Conservation (phyloP, 1,140 invertebrate species). For the Pygmarrhopalites habei region DNA sequence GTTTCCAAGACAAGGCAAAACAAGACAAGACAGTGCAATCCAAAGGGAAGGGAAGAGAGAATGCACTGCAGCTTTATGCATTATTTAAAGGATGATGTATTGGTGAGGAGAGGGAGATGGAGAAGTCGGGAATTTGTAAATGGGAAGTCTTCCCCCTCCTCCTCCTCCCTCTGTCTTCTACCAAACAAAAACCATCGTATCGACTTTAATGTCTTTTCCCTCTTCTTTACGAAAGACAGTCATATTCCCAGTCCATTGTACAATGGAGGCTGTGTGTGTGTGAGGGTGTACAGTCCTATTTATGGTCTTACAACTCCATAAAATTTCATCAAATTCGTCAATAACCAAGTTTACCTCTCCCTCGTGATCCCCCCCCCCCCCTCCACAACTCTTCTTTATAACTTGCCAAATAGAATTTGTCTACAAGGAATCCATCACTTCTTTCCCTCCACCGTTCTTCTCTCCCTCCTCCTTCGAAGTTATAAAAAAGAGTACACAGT, state of each 20-base stretch:
- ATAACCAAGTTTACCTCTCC: conserved; percentile 31
- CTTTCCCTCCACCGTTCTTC: background rate
- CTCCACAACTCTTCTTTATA: conserved; percentile 24
- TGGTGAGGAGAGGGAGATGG: conserved; percentile 21
- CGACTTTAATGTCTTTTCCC: conserved; percentile 23
- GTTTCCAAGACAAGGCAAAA: too few relatives aligned
- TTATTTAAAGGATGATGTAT: conserved; percentile 39
- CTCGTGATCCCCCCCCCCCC: conserved; percentile 16
- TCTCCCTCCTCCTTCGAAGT: background rate
- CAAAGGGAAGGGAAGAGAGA: conserved; percentile 11
- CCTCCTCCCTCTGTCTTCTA: too few relatives aligned
- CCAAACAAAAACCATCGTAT: too few relatives aligned
- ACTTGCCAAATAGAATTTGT: conserved; percentile 35
- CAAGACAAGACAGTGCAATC: too few relatives aligned
- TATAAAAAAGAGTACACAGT: too few relatives aligned
- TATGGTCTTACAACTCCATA: conserved; percentile 32
- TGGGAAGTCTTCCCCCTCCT: too few relatives aligned
- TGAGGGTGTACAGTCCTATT: conserved; percentile 21
- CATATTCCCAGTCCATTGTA: too few relatives aligned
- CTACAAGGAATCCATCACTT: conserved; percentile 17
- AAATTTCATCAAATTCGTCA: conserved; percentile 37
- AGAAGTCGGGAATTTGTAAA: conserved; percentile 10
- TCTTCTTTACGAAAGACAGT: background rate
- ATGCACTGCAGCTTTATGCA: conserved; percentile 27
- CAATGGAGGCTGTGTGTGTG: too few relatives aligned